A percentile compares a stretch with the other conserved stretches of the same genome.
Evolutionary conservation across 92 coral and sea anemone genomes (phyloP).

Genomic region (Micromussa lordhowensis): DNA sequence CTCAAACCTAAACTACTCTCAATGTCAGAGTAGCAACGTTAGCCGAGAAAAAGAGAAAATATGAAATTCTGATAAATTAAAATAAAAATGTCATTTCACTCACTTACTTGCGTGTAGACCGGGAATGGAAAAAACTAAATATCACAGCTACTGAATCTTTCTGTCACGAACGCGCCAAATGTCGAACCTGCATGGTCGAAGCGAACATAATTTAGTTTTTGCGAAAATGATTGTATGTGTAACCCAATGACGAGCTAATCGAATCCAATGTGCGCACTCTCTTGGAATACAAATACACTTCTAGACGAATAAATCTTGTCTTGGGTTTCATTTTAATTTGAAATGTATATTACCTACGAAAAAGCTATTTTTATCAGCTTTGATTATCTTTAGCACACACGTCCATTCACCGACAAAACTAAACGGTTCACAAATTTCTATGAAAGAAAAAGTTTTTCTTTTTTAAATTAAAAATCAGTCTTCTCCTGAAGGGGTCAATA

Average conservation of each 20-base stretch:
- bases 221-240: not conserved
- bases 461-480: not conserved
- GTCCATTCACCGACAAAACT: not conserved
- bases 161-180: not conserved
- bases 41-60: not conserved
- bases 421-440: not conserved
- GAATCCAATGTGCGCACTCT: not conserved
- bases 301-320: constrained; percentile 12
- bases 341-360: constrained; percentile 8
- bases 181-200: not conserved
- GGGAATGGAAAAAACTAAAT: not conserved
- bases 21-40: not conserved
- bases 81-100: not conserved
- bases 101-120: not conserved
- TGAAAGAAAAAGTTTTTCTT: not conserved
- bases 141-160: not conserved
- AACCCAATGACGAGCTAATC: not conserved
- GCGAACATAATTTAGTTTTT: not conserved
- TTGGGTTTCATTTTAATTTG: constrained; percentile 7
- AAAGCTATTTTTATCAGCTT: not conserved
- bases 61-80: too few species aligned
- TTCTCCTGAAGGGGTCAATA: not conserved
- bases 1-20: not conserved
- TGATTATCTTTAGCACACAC: not conserved
- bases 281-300: not conserved